Base-by-base conservation (phyloP, 2,888 invertebrate species). In the Dryobota labecula region DNA sequence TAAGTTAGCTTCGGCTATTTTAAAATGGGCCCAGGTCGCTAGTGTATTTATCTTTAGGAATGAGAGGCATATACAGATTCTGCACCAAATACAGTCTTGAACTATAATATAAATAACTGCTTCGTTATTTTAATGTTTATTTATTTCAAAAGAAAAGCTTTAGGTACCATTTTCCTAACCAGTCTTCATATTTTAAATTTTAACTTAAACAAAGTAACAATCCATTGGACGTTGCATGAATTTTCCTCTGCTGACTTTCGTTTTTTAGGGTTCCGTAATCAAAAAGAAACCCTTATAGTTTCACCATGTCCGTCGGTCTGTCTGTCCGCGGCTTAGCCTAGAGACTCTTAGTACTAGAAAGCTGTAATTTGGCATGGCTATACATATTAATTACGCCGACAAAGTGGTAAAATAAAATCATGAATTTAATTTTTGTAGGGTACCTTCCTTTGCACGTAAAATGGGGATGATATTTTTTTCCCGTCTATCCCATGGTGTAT, bases 211-310 rank as follows among this genome's bases (percentile, higher is more conserved):
- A 47, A 27, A 58, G 41, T 75, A 41, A 33, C 13, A 18, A 27
- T 66, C 6, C 33, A 27, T 7, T 7, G 3, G 18, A 30, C 15
- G 43, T n/a, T 20, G 15, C 20, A 33, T n/a, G 20, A 27, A 0
- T 57, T n/a, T 33, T 74, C 53, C 8, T 15, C 15, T 38, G 38
- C 38, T 74, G 30, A 38, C 24, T 71, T 74, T 54, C 20, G 18
- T 53, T 45, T 47, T n/a, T n/a, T n/a, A n/a, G n/a, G n/a, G n/a
- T n/a, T n/a, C n/a, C n/a, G n/a, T n/a, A n/a, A n/a, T n/a, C n/a
- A n/a, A n/a, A n/a, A n/a, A n/a, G n/a, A n/a, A n/a, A n/a, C n/a
- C n/a, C n/a, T n/a, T n/a, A n/a, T n/a, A n/a, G n/a, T n/a, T n/a
- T n/a, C n/a, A n/a, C n/a, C n/a, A n/a, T n/a, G n/a, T n/a, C n/a